Evolutionary conservation across 2,888 invertebrate genomes (phyloP).

Genomic region (Cephus runcator): DNA sequence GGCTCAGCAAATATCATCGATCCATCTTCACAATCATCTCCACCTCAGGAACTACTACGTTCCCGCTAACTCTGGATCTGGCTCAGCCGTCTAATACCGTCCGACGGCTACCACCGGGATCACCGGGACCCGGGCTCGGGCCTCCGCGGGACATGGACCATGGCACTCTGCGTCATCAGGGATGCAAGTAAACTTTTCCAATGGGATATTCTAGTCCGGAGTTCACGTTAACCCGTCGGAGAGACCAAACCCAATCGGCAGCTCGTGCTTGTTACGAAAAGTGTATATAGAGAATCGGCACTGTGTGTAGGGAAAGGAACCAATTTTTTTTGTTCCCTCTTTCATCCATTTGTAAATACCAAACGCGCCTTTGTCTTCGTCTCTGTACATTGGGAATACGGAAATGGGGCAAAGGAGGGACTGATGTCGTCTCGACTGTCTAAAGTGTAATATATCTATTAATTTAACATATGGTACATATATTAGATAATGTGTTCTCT

Average conservation of each 20-base stretch:
- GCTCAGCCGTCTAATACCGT: conserved; percentile 30
- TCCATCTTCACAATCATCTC: conserved; percentile 58
- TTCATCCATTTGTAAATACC: background rate
- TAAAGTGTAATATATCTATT: conserved; percentile 55
- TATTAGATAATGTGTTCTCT: background rate
- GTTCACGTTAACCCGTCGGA: background rate
- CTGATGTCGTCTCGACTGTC: conserved; percentile 48
- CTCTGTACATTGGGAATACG: background rate
- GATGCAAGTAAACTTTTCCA: background rate
- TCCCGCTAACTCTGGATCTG: conserved; percentile 51
- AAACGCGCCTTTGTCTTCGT: background rate
- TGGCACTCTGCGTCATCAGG: background rate
- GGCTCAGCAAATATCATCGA: conserved; percentile 42
- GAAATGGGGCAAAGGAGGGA: conserved; percentile 24
- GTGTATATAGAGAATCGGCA: background rate
- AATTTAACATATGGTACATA: background rate
- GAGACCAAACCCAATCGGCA: background rate
- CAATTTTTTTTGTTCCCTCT: background rate
- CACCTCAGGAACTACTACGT: conserved; percentile 59
- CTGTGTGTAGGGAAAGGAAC: background rate
- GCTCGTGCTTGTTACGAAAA: background rate
- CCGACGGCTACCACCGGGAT: too few relatives aligned
- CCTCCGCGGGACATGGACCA: background rate
- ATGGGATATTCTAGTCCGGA: conserved; percentile 2
- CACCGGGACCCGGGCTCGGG: background rate